Conservation (phyloP, 2,888 invertebrate species). For the Lordiphosa fenestrarum region DNA sequence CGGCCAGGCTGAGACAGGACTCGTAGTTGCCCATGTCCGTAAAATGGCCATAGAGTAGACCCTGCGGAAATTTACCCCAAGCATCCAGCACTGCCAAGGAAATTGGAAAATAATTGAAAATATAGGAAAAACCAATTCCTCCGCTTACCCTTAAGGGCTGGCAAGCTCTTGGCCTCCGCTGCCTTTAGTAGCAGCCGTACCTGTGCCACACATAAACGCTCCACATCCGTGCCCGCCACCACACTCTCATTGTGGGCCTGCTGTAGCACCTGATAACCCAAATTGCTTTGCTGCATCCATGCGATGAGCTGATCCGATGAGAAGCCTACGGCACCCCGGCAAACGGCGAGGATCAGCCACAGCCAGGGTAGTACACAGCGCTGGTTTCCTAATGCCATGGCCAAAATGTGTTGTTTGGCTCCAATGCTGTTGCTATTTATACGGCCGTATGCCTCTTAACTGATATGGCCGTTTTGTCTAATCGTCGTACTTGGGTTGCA, state of each 20-base stretch:
- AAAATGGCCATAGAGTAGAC: constrained; percentile 75
- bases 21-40: constrained; percentile 78
- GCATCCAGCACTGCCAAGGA: constrained; percentile 78
- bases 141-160: constrained; percentile 49
- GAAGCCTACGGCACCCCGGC: constrained; percentile 6
- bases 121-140: not conserved
- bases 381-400: constrained; percentile 1
- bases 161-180: constrained; percentile 33
- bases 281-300: constrained; percentile 60
- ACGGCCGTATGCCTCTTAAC: constrained; percentile 4
- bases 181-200: constrained; percentile 39
- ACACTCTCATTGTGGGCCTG: constrained; percentile 23
- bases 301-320: constrained; percentile 37
- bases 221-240: constrained; percentile 4
- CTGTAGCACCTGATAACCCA: constrained; percentile 57
- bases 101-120: not conserved
- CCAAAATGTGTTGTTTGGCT: not conserved
- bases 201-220: constrained; percentile 39
- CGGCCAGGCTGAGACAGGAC: constrained; percentile 73
- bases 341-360: constrained; percentile 2
- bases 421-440: constrained; percentile 7
- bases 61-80: constrained; percentile 78
- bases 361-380: not conserved
- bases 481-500: too few species aligned
- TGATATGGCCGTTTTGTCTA: not conserved